Evolutionary conservation across 1,140 invertebrate genomes (phyloP), one percentile per base, ranked within the genome.

Genomic region (Agrypnia vestita): DNA sequence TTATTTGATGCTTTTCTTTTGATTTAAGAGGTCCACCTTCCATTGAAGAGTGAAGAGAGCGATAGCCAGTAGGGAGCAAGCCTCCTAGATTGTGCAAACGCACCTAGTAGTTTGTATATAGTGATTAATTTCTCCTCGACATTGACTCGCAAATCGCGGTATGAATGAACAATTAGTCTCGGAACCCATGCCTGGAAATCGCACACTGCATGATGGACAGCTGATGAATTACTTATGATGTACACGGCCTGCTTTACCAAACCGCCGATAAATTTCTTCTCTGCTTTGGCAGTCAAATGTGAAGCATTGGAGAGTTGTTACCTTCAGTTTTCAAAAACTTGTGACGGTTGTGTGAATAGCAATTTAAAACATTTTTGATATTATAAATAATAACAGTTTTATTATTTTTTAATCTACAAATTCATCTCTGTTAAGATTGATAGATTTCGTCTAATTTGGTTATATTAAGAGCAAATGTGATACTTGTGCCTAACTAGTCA

Each of bases 231-330:
- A 46, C 49, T 73, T 56, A 56, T 55, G 43, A 15, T 35, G 12
- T 13, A 8, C 53, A 13, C 55, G 71, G 35, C 71, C 49, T 73
- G 25, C 51, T 55, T 73, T 56, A 4, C 35, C 21, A 64, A 71
- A 46, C 67, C 6, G 49, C 35, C 51, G 43, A 15, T 17, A 73
- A 17, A 85, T 80, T 74, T 79, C 79, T 82, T 85, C 85, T 84
- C 87, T 74, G 76, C 86, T 49, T 88, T 87, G 85, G 10, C 67
- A 71, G 67, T 49, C 67, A 71, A 71, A 46, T 71, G 44, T 46
- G 49, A 25, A 46, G 21, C 17, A 47, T 71, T 71, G 62, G 47
- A 62, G 67, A 51, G 67, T 51, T 21, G 49, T 49, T 71, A 71
- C n/a, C 67, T 47, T n/a, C 12, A 46, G 43, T 21, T 64, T 15